Evolutionary conservation across 2,888 invertebrate species (phyloP).

Genomic region (Caenorhabditis drosophilae): DNA sequence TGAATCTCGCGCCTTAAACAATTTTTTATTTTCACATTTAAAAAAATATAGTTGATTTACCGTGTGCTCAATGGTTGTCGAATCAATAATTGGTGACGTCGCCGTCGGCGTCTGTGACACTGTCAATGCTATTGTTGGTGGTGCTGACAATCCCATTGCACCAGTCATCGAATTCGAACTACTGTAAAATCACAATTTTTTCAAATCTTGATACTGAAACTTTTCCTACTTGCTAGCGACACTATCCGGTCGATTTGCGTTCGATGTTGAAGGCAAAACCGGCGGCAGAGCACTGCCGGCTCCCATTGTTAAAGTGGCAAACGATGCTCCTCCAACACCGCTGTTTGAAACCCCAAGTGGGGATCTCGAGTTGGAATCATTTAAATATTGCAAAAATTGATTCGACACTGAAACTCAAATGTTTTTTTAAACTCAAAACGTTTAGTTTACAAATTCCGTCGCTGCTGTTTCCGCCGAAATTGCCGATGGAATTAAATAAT

Average conservation of each 20-base stretch:
- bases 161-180: conserved; percentile 37
- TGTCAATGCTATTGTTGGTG: conserved; percentile 16
- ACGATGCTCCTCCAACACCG: background rate
- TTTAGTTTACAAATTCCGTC: conserved; percentile 33
- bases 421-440: no score
- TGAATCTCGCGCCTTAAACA: conserved; percentile 30
- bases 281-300: conserved; percentile 10
- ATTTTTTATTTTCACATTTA: background rate
- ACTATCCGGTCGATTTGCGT: conserved; percentile 26
- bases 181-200: no score
- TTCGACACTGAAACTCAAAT: conserved; percentile 36
- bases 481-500: conserved; percentile 17
- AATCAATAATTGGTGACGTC: conserved; percentile 19
- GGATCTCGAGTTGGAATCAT: conserved; percentile 48
- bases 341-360: conserved; percentile 12
- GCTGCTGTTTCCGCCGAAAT: conserved; percentile 26
- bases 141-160: conserved; percentile 33
- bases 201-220: no score
- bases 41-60: conserved; percentile 1
- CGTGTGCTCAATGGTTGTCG: conserved; percentile 10
- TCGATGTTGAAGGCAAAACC: conserved; percentile 1
- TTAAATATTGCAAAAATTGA: conserved; percentile 47
- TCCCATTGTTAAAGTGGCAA: conserved; percentile 15
- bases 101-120: conserved; percentile 42
- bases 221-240: conserved; percentile 41